Percentiles rank a stretch among this genome's conserved stretches.
phyloP scores from a whole-genome alignment of 2,797 vertebrate species.

The Cirrhinus mrigala region DNA sequence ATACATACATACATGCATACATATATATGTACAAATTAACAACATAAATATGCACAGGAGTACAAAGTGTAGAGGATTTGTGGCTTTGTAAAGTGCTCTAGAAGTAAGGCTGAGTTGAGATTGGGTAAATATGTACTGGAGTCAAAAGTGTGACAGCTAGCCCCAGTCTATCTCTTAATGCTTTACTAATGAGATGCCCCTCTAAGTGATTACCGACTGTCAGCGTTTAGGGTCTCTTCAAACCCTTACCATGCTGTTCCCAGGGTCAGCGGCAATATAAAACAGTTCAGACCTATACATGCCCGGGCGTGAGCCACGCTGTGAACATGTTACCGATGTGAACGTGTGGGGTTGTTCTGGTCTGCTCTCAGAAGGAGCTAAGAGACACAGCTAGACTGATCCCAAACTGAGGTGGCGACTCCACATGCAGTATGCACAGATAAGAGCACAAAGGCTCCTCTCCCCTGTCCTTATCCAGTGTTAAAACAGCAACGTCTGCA shows the following conservation, averaged over 20 bases:
- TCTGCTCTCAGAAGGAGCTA: slow-evolving; percentile 53
- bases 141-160: not conserved
- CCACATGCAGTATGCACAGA: slow-evolving; percentile 53
- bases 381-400: slow-evolving; percentile 64
- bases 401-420: slow-evolving; percentile 63
- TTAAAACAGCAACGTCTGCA: slow-evolving; percentile 48
- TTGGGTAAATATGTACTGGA: not conserved
- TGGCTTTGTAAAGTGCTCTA: not conserved
- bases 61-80: too few species aligned
- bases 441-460: slow-evolving; percentile 64
- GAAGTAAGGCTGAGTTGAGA: not conserved
- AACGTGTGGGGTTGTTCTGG: slow-evolving; percentile 51
- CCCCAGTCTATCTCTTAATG: not conserved
- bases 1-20: too few species aligned
- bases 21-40: too few species aligned
- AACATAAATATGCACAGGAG: too few species aligned
- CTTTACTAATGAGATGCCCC: slow-evolving; percentile 26
- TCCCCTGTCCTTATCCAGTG: slow-evolving; percentile 58
- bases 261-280: slow-evolving; percentile 8
- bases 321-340: slow-evolving; percentile 47
- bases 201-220: slow-evolving; percentile 16
- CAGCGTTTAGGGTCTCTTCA: slow-evolving; percentile 38
- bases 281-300: slow-evolving; percentile 25
- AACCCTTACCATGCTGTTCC: slow-evolving; percentile 21
- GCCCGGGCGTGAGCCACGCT: slow-evolving; percentile 33